A percentile compares a stretch with the other conserved stretches of the same genome.
phyloP scores from a whole-genome alignment of 2,797 vertebrate genomes.

The Peromyscus attwateri region DNA sequence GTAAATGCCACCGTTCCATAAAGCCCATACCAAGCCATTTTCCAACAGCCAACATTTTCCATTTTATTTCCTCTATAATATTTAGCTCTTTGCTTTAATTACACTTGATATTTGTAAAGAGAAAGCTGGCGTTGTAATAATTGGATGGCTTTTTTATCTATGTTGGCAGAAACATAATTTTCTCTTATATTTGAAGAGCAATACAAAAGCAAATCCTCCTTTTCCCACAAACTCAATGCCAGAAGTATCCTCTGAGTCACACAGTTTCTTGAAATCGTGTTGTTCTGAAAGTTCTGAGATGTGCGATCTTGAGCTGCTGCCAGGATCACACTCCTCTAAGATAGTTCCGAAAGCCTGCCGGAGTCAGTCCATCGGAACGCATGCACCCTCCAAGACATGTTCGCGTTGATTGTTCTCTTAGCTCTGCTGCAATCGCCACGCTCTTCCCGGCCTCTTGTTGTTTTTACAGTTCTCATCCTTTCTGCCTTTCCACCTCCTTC shows the following conservation, averaged over 20 bases:
- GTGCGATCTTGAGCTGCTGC: conserved; percentile 44
- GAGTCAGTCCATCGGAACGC: not conserved
- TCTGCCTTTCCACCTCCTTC: not conserved
- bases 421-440: not conserved
- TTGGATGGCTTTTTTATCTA: conserved; percentile 69
- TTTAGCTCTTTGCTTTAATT: conserved; percentile 80
- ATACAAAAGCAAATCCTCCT: conserved; percentile 72
- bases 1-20: conserved; percentile 71
- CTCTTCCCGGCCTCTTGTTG: not conserved
- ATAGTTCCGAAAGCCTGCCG: conserved; percentile 29
- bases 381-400: not conserved
- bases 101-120: conserved; percentile 78
- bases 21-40: conserved; percentile 63
- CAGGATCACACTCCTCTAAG: conserved; percentile 51
- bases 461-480: not conserved
- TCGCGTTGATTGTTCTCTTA: not conserved
- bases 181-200: conserved; percentile 74
- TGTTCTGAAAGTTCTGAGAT: conserved; percentile 70
- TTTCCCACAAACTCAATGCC: conserved; percentile 69
- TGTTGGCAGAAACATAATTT: conserved; percentile 74
- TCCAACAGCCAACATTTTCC: conserved; percentile 74
- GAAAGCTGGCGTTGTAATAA: conserved; percentile 79
- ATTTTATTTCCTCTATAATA: conserved; percentile 82
- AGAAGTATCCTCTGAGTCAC: conserved; percentile 79
- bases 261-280: conserved; percentile 48